These are phyloP conservation scores for Acanthococcus lagerstroemiae DNA, from an alignment of 2,888 invertebrate species.

Conservation along the genomic window DNA sequence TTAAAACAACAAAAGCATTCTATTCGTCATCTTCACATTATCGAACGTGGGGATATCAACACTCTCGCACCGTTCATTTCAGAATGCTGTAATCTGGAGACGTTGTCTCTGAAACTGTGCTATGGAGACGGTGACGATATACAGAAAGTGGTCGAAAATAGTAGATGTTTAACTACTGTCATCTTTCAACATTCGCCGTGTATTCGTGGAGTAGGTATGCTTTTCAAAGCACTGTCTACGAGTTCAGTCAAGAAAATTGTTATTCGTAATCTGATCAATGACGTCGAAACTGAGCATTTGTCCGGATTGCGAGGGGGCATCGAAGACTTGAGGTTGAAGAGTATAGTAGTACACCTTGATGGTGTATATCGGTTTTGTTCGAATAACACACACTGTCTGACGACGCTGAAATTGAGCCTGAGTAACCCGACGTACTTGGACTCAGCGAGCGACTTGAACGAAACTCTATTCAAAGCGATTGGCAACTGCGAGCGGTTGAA, in stretches of 20 bases:
- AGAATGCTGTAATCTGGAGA: constrained; percentile 11
- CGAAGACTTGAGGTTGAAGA: constrained; percentile 17
- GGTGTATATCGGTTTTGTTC: constrained; percentile 10
- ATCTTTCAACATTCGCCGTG: constrained; percentile 5
- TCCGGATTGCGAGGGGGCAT: constrained; percentile 1
- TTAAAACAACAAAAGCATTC: neutral
- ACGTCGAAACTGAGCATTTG: neutral
- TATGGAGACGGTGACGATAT: constrained; percentile 18
- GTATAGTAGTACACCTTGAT: constrained; percentile 5
- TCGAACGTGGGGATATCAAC: constrained; percentile 8
- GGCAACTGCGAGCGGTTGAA: constrained; percentile 6
- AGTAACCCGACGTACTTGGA: neutral
- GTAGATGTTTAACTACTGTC: neutral
- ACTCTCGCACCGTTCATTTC: constrained; percentile 3
- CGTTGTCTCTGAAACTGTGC: constrained; percentile 10
- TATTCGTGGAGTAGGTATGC: constrained; percentile 3
- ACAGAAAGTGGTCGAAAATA: neutral
- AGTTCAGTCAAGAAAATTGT: constrained; percentile 8
- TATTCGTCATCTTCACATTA: constrained; percentile 3
- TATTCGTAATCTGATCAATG: constrained; percentile 5
- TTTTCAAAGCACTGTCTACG: neutral
- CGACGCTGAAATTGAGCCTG: constrained; percentile 10
- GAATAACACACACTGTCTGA: neutral
- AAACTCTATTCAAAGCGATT: constrained; percentile 6
- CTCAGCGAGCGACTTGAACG: neutral